Base-by-base conservation (phyloP, 2,888 invertebrate genomes). In the Lycocerus yunnanus region DNA sequence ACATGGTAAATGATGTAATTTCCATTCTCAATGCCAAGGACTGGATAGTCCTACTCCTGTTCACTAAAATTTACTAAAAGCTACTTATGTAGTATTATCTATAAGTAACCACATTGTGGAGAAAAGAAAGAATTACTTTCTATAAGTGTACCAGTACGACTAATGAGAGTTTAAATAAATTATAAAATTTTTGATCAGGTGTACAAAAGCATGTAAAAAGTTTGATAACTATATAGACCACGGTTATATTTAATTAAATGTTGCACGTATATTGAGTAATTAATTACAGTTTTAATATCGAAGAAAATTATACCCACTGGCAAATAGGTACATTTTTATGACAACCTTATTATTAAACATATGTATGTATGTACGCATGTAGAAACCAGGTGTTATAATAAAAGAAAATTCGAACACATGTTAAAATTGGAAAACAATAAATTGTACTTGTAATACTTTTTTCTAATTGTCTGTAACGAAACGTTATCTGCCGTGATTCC, bases 401-500 rank as follows among this genome's bases (percentile, higher is more conserved):
- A 63, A 63, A 63, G n/a, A 63, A 63, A 63, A 63, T 63, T 63
- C 15, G 61, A 63, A 18, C 61, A 63, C 20, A 63, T 63, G 61
- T 63, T 63, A 16, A 20, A 63, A 10, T 15, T 63, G 13, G n/a
- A 43, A 43, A 63, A 63, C 18, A 63, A 63, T 63, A 63, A 63
- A 63, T 63, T 63, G 61, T 20, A 63, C 16, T 63, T 18, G 20
- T 63, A 61, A 18, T 61, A 63, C n/a, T 63, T n/a, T 43, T 63
- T 61, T 60, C n/a, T 13, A 15, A 16, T 61, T 59, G 59, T 69
- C 58, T 27, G 63, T 71, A 71, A 61, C 67, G 61, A 43, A 73
- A 70, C 69, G 70, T 71, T 73, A 72, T 58, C 24, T 67, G 63
- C 66, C 70, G 74, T 71, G 72, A 75, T 75, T 75, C 58, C 68